Percentiles rank a stretch among this genome's conserved stretches.
phyloP scores from a whole-genome alignment of 1,140 invertebrate genomes.

The Apis dorsata region DNA sequence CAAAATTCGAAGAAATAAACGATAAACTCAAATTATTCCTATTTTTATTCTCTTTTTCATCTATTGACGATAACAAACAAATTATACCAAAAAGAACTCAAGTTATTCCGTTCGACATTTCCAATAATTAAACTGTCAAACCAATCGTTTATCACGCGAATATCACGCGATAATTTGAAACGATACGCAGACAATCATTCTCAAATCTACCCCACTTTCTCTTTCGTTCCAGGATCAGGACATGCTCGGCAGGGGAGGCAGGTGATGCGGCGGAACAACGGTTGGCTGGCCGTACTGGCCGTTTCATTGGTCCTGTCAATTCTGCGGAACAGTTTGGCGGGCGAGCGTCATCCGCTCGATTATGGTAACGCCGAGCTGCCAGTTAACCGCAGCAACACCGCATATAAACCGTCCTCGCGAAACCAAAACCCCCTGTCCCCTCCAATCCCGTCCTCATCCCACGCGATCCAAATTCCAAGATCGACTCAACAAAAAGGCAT shows the following conservation, averaged over 20 bases:
- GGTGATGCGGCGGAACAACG: slow-evolving; percentile 68
- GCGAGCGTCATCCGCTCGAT: slow-evolving; percentile 14
- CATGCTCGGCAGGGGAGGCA: slow-evolving; percentile 63
- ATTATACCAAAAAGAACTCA: too few species aligned
- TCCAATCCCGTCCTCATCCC: too few species aligned
- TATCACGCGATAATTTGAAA: too few species aligned
- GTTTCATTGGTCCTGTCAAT: slow-evolving; percentile 59
- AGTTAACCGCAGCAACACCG: not conserved
- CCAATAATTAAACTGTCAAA: too few species aligned
- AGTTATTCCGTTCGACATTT: too few species aligned
- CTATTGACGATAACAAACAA: too few species aligned
- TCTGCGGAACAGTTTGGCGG: slow-evolving; percentile 30
- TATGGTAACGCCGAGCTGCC: not conserved
- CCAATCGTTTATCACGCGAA: too few species aligned
- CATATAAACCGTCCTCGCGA: not conserved
- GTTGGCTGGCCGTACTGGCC: slow-evolving; percentile 69
- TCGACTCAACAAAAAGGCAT: too few species aligned
- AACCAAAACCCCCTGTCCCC: not conserved
- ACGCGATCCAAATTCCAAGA: not conserved
- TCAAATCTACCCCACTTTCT: not conserved
- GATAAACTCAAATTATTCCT: too few species aligned
- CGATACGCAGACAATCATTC: not conserved
- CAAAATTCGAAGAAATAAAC: too few species aligned
- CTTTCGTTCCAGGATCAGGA: slow-evolving; percentile 64
- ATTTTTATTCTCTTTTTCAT: too few species aligned